Evolutionary conservation across 2,888 invertebrate species (phyloP).

Genomic region (Calliphora vomitoria): DNA sequence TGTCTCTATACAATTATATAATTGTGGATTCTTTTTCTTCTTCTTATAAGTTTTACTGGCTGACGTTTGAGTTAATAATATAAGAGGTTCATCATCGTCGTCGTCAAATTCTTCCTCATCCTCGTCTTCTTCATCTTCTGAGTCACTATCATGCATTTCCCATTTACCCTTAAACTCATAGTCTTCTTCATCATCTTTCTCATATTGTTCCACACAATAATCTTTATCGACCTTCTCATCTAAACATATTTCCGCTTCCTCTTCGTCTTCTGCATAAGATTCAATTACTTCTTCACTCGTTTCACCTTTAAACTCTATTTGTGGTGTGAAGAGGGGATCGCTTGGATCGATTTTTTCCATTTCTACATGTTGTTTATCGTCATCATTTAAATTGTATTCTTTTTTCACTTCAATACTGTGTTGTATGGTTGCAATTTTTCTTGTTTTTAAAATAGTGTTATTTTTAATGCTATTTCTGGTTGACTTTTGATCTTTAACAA

Average conservation of each 20-base stretch:
- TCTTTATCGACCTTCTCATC: conserved; percentile 45
- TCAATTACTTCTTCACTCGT: conserved; percentile 53
- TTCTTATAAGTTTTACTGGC: not conserved
- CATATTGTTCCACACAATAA: conserved; percentile 13
- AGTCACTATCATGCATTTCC: not conserved
- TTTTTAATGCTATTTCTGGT: not conserved
- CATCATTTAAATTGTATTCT: not conserved
- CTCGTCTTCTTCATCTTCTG: conserved; percentile 28
- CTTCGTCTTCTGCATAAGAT: not conserved
- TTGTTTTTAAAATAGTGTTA: not conserved
- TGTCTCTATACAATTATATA: not conserved
- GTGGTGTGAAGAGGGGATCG: not conserved
- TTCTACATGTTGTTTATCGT: not conserved
- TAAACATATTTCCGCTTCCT: conserved; percentile 45
- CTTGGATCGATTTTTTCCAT: not conserved
- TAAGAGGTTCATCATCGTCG: conserved; percentile 5
- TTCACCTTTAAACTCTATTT: conserved; percentile 50
- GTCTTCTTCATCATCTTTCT: conserved; percentile 37
- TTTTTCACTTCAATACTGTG: not conserved
- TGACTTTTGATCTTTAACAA: not conserved
- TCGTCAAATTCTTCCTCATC: conserved; percentile 1
- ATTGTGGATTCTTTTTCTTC: not conserved
- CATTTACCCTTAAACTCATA: not conserved
- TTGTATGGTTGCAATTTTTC: not conserved
- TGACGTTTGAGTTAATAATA: too few relatives aligned